Evolutionary conservation across 2,113 vertebrate genomes (phyloP), one percentile per base, ranked within the genome.

Genomic region (Istiophorus platypterus): DNA sequence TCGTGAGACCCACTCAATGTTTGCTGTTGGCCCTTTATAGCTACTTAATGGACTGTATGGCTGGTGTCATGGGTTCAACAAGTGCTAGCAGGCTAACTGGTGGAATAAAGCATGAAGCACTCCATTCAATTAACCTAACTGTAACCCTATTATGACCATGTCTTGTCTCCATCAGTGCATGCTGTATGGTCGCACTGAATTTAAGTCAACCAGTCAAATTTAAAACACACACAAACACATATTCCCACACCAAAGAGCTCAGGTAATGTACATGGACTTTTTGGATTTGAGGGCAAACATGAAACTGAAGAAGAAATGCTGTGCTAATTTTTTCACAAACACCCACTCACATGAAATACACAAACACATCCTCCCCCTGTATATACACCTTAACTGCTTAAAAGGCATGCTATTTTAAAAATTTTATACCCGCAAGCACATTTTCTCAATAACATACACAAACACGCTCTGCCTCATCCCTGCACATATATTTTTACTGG

Each of bases 41-140:
- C 72, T 81, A 61, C 85, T 80, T 83, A 89, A 91, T 91, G 72
- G 86, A 82, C 81, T 78, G 78, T 66, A 12, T 13, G 3, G 72
- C 81, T 52, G 29, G 65, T 74, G 88, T 81, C 88, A 79, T 12
- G 64, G 73, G 81, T 88, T 91, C 82, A 90, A 61, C 82, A 65
- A 74, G 58, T 31, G 20, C 64, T 45, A 76, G 78, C 49, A 59
- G 71, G 63, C 81, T 73, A 69, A 86, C 71, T n/a, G 9, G 22
- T 75, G 82, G 88, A 70, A 79, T 63, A 69, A 57, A 88, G 67
- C 85, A 83, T 0, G 3, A 54, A 69, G 62, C 58, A 20, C 65
- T 85, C 87, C 41, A 91, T 85, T 91, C 69, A 85, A 84, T 91
- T 91, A 90, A 77, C 77, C 80, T n/a, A 51, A 78, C 64, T 56